Evolutionary conservation across 2,113 vertebrate species (phyloP).

Genomic region (Carassius gibelio): DNA sequence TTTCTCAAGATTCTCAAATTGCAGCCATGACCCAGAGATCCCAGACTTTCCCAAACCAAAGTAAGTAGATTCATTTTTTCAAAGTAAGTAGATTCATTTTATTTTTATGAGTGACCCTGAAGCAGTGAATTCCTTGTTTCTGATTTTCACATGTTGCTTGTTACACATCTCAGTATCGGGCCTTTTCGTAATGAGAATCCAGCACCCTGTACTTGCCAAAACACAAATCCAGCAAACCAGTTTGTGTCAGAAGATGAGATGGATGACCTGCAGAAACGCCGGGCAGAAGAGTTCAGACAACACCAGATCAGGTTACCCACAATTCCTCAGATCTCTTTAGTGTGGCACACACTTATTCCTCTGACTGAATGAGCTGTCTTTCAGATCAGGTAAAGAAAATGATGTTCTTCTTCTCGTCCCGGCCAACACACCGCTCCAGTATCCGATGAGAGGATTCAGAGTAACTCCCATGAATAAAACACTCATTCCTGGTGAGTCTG

Average conservation of each 20-base stretch:
- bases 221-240: fast-evolving
- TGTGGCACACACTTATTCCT: not conserved
- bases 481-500: constrained; percentile 57
- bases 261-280: constrained; percentile 18
- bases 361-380: not conserved
- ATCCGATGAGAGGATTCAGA: constrained; percentile 63
- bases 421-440: constrained; percentile 65
- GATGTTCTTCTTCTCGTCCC: constrained; percentile 53
- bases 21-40: too few species aligned
- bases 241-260: not conserved
- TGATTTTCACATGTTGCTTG: not conserved
- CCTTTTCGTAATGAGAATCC: not conserved
- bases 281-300: constrained; percentile 50
- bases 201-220: constrained; percentile 17
- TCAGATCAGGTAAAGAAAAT: constrained; percentile 45
- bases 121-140: not conserved
- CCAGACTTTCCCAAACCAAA: too few species aligned
- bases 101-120: not conserved
- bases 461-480: constrained; percentile 54
- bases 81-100: too few species aligned
- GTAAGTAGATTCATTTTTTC: too few species aligned
- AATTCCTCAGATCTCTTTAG: not conserved
- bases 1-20: too few species aligned
- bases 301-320: constrained; percentile 53
- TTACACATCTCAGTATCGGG: not conserved